These are phyloP conservation scores for Bombyx mandarina DNA, from an alignment of 1,140 invertebrate genomes.

Conservation along the genomic window DNA sequence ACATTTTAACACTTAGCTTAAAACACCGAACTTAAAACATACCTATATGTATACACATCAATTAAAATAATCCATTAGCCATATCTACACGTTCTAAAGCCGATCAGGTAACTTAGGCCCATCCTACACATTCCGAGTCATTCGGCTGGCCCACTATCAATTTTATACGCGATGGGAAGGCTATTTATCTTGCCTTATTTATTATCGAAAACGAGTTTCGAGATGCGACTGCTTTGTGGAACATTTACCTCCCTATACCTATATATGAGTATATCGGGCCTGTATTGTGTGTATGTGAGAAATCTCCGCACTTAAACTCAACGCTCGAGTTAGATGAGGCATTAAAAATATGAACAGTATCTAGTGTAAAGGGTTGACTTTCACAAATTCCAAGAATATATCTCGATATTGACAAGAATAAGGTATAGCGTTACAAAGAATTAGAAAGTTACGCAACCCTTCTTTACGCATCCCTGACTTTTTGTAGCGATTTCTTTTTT, in stretches of 20 bases:
- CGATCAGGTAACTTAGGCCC: constrained; percentile 25
- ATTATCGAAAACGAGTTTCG: constrained; percentile 57
- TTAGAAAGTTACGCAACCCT: constrained; percentile 69
- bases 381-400: constrained; percentile 52
- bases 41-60: constrained; percentile 11
- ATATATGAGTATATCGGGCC: constrained; percentile 24
- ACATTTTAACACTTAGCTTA: too few relatives aligned
- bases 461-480: constrained; percentile 36
- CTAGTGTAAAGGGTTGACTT: constrained; percentile 36
- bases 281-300: constrained; percentile 17
- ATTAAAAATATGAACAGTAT: constrained; percentile 17
- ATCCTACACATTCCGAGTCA: constrained; percentile 46
- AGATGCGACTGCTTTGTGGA: constrained; percentile 29
- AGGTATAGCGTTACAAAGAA: constrained; percentile 55
- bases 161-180: constrained; percentile 56
- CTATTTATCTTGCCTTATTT: constrained; percentile 69
- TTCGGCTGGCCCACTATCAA: constrained; percentile 55
- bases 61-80: constrained; percentile 28
- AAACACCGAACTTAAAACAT: background rate
- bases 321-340: constrained; percentile 17
- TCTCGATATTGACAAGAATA: constrained; percentile 27
- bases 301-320: constrained; percentile 5
- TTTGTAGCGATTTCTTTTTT: constrained; percentile 48
- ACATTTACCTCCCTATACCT: constrained; percentile 25
- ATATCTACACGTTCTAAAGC: constrained; percentile 19